Evolutionary conservation across 2,888 invertebrate species (phyloP).

Genomic region (Polydesmus complanatus): DNA sequence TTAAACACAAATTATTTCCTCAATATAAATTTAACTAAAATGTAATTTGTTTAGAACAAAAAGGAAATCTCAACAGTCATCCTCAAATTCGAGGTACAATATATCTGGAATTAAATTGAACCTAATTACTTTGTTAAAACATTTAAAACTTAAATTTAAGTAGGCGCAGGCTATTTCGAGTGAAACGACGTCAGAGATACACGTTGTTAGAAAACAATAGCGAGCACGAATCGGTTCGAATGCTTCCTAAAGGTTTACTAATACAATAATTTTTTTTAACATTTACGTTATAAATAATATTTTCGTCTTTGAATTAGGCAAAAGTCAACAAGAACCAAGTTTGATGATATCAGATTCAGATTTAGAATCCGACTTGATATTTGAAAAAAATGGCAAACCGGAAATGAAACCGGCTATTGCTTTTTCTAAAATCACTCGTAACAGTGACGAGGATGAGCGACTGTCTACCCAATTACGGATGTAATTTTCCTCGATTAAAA

Average conservation of each 20-base stretch:
- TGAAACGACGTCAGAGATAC: conserved; percentile 30
- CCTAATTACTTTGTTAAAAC: neutral
- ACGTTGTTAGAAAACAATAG: conserved; percentile 28
- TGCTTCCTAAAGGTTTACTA: conserved; percentile 14
- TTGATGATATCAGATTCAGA: conserved; percentile 19
- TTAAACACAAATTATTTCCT: neutral
- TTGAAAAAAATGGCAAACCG: conserved; percentile 12
- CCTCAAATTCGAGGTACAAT: conserved; percentile 2
- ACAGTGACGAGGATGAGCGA: neutral
- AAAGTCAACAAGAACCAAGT: conserved; percentile 11
- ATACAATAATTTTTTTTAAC: neutral
- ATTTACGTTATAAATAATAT: neutral
- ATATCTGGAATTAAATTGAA: neutral
- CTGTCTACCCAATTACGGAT: neutral
- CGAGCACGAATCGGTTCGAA: conserved; percentile 21
- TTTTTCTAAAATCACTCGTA: neutral
- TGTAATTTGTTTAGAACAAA: neutral
- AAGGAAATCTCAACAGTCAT: neutral
- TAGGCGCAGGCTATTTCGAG: conserved; percentile 15
- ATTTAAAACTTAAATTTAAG: no score
- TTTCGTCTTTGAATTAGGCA: conserved; percentile 1
- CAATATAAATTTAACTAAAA: neutral
- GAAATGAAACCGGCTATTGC: neutral
- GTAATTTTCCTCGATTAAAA: no score
- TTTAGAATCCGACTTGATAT: conserved; percentile 17